Percentiles rank a stretch among this genome's conserved stretches.
phyloP scores from a whole-genome alignment of 2,888 invertebrate species.

The Trichopria drosophilae region DNA sequence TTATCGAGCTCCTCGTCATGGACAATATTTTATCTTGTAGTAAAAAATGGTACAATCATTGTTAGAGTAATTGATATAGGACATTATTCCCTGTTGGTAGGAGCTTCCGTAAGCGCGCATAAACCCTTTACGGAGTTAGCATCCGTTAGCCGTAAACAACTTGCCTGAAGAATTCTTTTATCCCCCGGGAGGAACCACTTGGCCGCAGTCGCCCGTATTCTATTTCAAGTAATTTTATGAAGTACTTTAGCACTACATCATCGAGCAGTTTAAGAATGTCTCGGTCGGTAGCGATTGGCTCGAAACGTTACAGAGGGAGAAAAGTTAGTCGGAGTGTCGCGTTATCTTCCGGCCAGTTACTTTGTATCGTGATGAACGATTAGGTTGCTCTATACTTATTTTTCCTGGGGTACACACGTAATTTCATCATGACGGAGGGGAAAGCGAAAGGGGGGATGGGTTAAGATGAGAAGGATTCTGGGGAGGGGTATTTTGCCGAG shows the following conservation, averaged over 20 bases:
- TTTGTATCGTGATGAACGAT: constrained; percentile 38
- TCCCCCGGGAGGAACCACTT: too few species aligned
- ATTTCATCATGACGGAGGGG: constrained; percentile 30
- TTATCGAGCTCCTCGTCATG: too few species aligned
- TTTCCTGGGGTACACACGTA: constrained; percentile 36
- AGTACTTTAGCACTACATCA: background rate
- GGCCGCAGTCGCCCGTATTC: too few species aligned
- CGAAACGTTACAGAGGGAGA: constrained; percentile 15
- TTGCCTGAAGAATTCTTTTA: too few species aligned
- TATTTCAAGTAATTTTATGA: background rate
- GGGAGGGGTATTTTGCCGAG: constrained; percentile 9
- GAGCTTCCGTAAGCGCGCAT: too few species aligned
- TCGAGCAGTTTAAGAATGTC: background rate
- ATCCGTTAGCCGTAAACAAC: too few species aligned
- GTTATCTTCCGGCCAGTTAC: constrained; percentile 37
- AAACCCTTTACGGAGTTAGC: too few species aligned
- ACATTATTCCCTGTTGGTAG: too few species aligned
- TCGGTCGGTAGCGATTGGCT: constrained; percentile 12
- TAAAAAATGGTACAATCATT: too few species aligned
- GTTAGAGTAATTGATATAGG: too few species aligned
- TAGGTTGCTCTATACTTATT: constrained; percentile 41
- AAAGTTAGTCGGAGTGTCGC: constrained; percentile 10
- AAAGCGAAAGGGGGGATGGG: constrained; percentile 28
- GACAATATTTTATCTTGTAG: too few species aligned
- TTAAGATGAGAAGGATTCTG: constrained; percentile 19